phyloP scores from a whole-genome alignment of 2,113 vertebrate genomes.

The Prunella fulvescens region DNA sequence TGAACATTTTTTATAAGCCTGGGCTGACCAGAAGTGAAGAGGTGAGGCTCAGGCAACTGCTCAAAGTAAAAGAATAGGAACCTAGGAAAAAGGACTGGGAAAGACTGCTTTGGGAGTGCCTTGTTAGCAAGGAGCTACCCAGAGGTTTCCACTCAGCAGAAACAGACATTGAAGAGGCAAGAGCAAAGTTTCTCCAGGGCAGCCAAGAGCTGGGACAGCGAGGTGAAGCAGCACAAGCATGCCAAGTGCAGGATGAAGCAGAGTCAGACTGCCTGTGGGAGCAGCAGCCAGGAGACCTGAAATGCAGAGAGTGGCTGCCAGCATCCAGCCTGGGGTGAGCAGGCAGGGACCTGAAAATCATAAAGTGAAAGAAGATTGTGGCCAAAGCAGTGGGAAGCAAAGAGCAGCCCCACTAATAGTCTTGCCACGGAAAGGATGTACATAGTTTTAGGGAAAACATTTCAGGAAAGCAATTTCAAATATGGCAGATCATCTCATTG shows the following conservation, averaged over 20 bases:
- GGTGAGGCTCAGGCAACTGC: background rate
- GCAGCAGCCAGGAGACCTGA: background rate
- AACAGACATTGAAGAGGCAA: background rate
- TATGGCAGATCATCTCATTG: constrained; percentile 14
- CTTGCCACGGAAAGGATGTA: background rate
- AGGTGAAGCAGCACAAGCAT: background rate
- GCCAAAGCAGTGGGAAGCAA: background rate
- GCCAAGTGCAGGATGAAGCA: fast-evolving
- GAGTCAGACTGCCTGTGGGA: background rate
- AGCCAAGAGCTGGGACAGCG: fast-evolving
- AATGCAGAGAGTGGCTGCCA: background rate
- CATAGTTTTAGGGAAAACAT: background rate
- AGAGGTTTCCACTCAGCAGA: background rate
- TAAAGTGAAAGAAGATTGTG: background rate
- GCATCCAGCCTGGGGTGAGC: background rate
- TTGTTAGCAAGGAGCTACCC: background rate
- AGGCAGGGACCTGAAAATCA: background rate
- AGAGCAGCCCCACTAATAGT: background rate
- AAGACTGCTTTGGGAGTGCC: background rate
- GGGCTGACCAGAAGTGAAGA: background rate
- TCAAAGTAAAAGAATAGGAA: background rate
- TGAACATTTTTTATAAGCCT: background rate
- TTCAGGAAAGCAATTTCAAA: constrained; percentile 37
- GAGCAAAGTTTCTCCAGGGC: background rate
- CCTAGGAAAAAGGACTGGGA: background rate